These are phyloP conservation scores for Eupithecia abbreviata DNA, from an alignment of 2,888 invertebrate genomes.

Conservation along the genomic window DNA sequence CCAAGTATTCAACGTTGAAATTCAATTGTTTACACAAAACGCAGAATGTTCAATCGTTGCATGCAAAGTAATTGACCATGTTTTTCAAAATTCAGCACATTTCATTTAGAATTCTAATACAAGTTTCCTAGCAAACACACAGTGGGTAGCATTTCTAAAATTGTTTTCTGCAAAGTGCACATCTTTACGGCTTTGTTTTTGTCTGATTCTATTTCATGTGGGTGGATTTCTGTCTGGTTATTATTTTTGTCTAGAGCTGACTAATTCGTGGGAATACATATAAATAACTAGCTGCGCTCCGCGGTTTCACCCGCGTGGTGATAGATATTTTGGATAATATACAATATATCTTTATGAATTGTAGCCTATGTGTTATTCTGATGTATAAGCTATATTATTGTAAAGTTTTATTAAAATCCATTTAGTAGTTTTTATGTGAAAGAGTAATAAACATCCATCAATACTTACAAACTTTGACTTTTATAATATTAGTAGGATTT, in stretches of 20 bases:
- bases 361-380: too few species aligned
- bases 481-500: too few species aligned
- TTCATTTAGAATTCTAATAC: neutral
- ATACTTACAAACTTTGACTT: too few species aligned
- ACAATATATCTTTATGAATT: too few species aligned
- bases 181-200: constrained; percentile 6
- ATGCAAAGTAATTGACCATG: neutral
- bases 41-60: neutral
- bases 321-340: too few species aligned
- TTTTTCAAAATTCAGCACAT: neutral
- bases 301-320: too few species aligned
- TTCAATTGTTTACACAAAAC: neutral
- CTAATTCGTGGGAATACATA: neutral
- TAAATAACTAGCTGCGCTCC: too few species aligned
- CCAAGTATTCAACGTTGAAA: neutral
- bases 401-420: too few species aligned
- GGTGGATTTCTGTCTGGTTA: neutral
- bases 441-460: too few species aligned
- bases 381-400: too few species aligned
- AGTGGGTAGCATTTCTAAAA: neutral
- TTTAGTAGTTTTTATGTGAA: too few species aligned
- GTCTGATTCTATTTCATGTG: neutral
- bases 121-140: neutral
- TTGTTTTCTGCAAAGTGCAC: neutral
- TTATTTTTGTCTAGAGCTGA: neutral